Percentiles rank a stretch among this genome's conserved stretches.
Evolutionary conservation across 2,888 invertebrate genomes (phyloP).

Genomic region (Ophioninae sp.): DNA sequence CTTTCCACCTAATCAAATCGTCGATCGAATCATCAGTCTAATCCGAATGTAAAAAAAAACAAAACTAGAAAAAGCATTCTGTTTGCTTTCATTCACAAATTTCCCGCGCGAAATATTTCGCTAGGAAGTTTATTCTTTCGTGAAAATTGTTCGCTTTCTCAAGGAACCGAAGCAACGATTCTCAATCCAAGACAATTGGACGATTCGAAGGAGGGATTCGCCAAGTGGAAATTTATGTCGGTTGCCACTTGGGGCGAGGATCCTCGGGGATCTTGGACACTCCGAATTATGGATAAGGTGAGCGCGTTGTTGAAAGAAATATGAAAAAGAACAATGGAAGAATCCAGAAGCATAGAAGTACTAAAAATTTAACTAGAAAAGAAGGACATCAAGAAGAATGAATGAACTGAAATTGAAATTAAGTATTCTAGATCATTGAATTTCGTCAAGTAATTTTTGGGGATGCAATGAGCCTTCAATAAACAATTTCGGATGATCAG

Average conservation of each 20-base stretch:
- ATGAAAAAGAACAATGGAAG: not conserved
- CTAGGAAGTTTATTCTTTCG: not conserved
- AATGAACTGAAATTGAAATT: too few species aligned
- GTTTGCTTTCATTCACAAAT: not conserved
- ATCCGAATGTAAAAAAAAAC: not conserved
- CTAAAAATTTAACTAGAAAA: too few species aligned
- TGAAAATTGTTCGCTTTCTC: conserved; percentile 51
- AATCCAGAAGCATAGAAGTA: not conserved
- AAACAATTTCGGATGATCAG: too few species aligned
- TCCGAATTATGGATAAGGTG: conserved; percentile 82
- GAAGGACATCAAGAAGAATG: too few species aligned
- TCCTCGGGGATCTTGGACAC: conserved; percentile 87
- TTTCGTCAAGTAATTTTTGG: too few species aligned
- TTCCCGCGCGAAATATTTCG: not conserved
- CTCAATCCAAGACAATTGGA: conserved; percentile 88
- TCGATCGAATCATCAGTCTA: not conserved
- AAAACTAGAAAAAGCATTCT: not conserved
- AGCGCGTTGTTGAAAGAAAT: conserved; percentile 54
- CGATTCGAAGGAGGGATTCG: conserved; percentile 87
- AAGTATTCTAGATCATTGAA: too few species aligned
- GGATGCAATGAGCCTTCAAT: too few species aligned
- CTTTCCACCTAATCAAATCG: not conserved
- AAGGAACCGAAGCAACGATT: conserved; percentile 88
- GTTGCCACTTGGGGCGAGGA: conserved; percentile 96
- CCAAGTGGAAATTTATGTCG: conserved; percentile 93